These are phyloP conservation scores for Seira sanloemensis DNA, from an alignment of 2,888 invertebrate genomes.

Conservation along the genomic window DNA sequence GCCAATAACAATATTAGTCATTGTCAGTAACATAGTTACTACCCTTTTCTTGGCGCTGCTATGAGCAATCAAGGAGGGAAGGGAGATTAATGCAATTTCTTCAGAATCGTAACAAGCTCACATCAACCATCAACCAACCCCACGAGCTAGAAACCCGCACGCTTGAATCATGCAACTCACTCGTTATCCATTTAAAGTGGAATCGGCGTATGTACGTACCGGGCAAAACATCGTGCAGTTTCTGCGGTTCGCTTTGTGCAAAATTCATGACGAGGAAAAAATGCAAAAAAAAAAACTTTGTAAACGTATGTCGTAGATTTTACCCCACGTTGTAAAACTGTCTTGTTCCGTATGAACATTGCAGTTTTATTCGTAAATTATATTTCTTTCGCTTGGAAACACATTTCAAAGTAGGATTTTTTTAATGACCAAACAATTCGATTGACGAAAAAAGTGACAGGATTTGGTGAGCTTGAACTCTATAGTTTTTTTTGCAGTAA, in stretches of 20 bases:
- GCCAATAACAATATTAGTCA: conserved; percentile 40
- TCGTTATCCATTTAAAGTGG: conserved; percentile 27
- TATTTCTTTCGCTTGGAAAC: neutral
- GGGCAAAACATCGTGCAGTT: neutral
- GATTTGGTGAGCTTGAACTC: neutral
- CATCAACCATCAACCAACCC: neutral
- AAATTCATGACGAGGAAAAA: conserved; percentile 11
- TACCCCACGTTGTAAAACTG: neutral
- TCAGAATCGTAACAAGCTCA: neutral
- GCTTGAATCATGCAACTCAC: conserved; percentile 33
- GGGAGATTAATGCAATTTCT: neutral
- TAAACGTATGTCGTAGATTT: neutral
- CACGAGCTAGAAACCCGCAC: conserved; percentile 29
- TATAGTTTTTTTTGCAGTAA: neutral
- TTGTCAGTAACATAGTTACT: conserved; percentile 22
- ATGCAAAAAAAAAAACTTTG: conserved; percentile 3
- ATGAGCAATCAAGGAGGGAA: neutral
- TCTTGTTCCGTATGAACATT: neutral
- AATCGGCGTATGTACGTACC: conserved; percentile 12
- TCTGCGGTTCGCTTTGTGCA: no score
- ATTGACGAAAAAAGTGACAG: neutral
- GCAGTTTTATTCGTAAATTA: neutral
- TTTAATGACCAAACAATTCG: neutral
- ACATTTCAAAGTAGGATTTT: neutral
- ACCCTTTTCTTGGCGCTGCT: neutral